phyloP scores from a whole-genome alignment of 2,797 vertebrate genomes.

The Typhlichthys subterraneus region DNA sequence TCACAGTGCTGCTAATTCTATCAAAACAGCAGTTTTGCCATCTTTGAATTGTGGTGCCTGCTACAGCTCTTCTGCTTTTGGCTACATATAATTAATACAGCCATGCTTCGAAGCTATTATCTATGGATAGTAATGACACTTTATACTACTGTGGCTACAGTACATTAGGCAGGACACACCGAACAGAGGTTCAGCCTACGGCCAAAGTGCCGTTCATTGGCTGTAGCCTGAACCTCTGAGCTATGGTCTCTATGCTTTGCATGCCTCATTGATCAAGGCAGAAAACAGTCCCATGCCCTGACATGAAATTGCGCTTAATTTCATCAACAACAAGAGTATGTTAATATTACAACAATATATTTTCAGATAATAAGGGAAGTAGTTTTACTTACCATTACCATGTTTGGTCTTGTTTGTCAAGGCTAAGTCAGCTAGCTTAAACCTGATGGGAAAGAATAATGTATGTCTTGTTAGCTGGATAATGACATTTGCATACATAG shows the following conservation, averaged over 20 bases:
- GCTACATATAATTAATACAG: slow-evolving; percentile 1
- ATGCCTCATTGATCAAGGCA: slow-evolving; percentile 33
- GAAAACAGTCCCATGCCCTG: slow-evolving; percentile 21
- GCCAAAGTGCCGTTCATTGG: slow-evolving; percentile 7
- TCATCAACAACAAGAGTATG: not conserved
- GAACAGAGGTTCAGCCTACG: slow-evolving; percentile 22
- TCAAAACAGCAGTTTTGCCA: not conserved
- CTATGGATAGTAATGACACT: slow-evolving; percentile 42
- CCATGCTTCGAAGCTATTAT: not conserved
- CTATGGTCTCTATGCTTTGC: slow-evolving; percentile 10
- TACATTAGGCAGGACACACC: slow-evolving; percentile 8
- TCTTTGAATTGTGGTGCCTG: slow-evolving; percentile 4
- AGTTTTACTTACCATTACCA: slow-evolving; percentile 63
- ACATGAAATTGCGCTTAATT: not conserved
- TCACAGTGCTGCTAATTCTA: not conserved
- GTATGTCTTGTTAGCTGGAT: slow-evolving; percentile 8
- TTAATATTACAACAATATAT: slow-evolving; percentile 16
- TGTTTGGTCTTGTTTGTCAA: slow-evolving; percentile 56
- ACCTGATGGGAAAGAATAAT: slow-evolving; percentile 37
- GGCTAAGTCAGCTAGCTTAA: slow-evolving; percentile 43
- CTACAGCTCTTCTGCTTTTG: not conserved
- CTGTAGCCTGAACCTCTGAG: slow-evolving; percentile 6
- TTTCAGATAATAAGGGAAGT: slow-evolving; percentile 3
- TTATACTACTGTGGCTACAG: slow-evolving; percentile 60
- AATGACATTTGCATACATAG: slow-evolving; percentile 6